Evolutionary conservation across 2,113 vertebrate species (phyloP).

Genomic region (Protomyctophum bolini): DNA sequence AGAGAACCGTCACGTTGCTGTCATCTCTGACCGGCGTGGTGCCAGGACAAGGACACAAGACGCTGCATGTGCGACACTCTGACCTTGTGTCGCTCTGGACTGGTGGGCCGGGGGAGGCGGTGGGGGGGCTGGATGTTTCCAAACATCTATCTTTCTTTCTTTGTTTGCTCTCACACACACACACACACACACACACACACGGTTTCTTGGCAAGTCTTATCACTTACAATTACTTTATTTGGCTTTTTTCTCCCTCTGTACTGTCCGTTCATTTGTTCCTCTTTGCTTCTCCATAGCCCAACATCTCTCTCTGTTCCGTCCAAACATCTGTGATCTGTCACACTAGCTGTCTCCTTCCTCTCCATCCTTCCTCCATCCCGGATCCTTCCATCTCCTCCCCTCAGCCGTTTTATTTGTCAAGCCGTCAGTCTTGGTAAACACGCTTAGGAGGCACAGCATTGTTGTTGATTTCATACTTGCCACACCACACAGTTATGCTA

Average conservation of each 20-base stretch:
- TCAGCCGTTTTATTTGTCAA: conserved; percentile 40
- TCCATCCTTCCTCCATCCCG: conserved; percentile 20
- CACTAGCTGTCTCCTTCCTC: conserved; percentile 7
- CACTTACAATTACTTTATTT: background rate
- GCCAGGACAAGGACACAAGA: conserved; percentile 58
- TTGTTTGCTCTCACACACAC: background rate
- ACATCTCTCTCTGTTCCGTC: conserved; percentile 44
- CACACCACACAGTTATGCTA: conserved; percentile 70
- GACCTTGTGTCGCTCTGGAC: conserved; percentile 44
- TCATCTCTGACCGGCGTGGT: conserved; percentile 41
- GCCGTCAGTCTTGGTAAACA: conserved; percentile 52
- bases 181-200: background rate
- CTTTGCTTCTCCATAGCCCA: conserved; percentile 28
- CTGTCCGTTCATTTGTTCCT: background rate
- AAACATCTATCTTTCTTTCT: too few relatives aligned
- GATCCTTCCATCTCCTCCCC: conserved; percentile 24
- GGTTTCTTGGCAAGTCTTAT: background rate
- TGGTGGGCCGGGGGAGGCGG: too few relatives aligned
- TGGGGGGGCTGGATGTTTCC: conserved; percentile 11
- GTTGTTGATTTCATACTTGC: conserved; percentile 73
- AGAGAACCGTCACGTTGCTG: conserved; percentile 19
- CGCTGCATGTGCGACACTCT: conserved; percentile 13
- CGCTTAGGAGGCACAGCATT: conserved; percentile 51
- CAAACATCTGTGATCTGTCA: conserved; percentile 47
- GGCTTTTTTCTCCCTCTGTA: background rate